A percentile compares a stretch with the other conserved stretches of the same genome.
These are phyloP conservation scores for Lasioglossum pauxillum DNA, from an alignment of 2,888 invertebrate species.

Conservation along the genomic window DNA sequence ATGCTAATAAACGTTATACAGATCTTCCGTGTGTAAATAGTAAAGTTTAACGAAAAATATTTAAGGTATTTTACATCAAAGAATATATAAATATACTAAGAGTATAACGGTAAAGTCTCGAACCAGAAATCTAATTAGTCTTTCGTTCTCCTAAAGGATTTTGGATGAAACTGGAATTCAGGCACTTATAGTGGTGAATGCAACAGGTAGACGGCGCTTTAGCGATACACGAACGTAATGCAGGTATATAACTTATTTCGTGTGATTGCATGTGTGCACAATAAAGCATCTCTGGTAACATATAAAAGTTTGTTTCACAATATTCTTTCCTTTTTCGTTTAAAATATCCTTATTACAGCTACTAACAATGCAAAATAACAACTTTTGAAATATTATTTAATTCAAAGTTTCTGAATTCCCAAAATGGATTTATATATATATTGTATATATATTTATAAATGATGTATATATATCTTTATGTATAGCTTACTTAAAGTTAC, in stretches of 20 bases:
- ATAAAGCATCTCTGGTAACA: not conserved
- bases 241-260: not conserved
- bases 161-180: slow-evolving; percentile 68
- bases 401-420: not conserved
- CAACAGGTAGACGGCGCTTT: slow-evolving; percentile 77
- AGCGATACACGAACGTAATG: slow-evolving; percentile 29
- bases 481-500: slow-evolving; percentile 1
- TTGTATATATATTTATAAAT: not conserved
- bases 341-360: slow-evolving; percentile 5
- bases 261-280: slow-evolving; percentile 2
- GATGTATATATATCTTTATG: not conserved
- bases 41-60: not conserved
- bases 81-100: slow-evolving; percentile 22
- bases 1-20: slow-evolving; percentile 14
- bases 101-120: slow-evolving; percentile 41
- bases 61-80: not conserved
- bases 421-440: slow-evolving; percentile 3
- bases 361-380: not conserved
- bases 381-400: slow-evolving; percentile 8
- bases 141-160: slow-evolving; percentile 68
- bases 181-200: slow-evolving; percentile 73
- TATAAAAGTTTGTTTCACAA: not conserved
- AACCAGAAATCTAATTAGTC: slow-evolving; percentile 41
- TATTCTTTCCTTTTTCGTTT: not conserved
- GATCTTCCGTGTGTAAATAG: not conserved